Evolutionary conservation across 2,113 vertebrate species (phyloP), one percentile per base, ranked within the genome.

Genomic region (Eira barbara): DNA sequence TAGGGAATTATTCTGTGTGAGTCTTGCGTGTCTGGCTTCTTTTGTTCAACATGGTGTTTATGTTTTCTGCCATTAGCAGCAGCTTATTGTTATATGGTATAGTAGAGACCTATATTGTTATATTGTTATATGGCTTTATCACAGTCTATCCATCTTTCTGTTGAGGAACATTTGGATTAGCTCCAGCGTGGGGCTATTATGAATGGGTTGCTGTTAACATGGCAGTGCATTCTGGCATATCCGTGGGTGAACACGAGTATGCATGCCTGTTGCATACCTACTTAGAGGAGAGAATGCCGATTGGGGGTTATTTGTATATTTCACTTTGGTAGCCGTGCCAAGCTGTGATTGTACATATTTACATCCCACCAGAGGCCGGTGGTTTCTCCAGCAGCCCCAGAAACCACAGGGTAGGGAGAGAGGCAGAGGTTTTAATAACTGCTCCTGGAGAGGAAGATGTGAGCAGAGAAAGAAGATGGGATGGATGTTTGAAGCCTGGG

Each of bases 401-500:
- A 21, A 6, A 29, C 31, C 55, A 4, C 0, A 31, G 29, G 11
- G 31, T 2, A 17, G n/a, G 0, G 27, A 79, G 69, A 42, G 73
- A 55, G 57, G 67, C 59, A 15, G 29, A 55, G 71, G 12, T 55
- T 4, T 61, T 1, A 17, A 25, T 67, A 20, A 45, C 11, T 52
- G 47, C 89, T 36, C n/a, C 25, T 31, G 29, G 49, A 14, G 63
- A 36, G 69, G 84, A 83, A 31, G 39, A 47, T 20, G 6, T 4
- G 25, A 15, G 0, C 0, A 18, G 20, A 0, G 2, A 67, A 31
- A 2, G 74, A 31, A 69, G 49, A 25, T 20, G n/a, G 79, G 27
- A 45, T 79, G 55, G 4, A 0, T 15, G 55, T 69, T 39, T 12
- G 36, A 84, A 93, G 4, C 69, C 59, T 2, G 1, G 0, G 3